Base-by-base conservation (phyloP, 1,140 invertebrate genomes). In the Hydropsyche tenuis region DNA sequence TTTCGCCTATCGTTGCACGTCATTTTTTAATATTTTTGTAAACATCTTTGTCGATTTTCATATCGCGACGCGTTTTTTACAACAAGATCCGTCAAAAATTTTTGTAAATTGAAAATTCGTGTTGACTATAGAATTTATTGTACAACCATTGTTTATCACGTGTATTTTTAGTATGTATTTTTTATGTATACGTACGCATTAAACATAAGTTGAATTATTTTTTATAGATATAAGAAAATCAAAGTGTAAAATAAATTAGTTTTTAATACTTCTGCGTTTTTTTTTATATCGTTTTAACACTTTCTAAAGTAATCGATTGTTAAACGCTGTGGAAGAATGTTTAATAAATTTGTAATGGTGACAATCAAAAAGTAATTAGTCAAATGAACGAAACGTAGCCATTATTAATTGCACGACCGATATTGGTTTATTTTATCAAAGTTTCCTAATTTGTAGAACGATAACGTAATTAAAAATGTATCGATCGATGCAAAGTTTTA, bases 181-280 rank as follows among this genome's bases (percentile, higher is more conserved):
- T 60, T 60, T 60, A n/a, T n/a, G 45, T 46, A 46, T 46, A 4
- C 14, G 45, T 60, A 60, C 23, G 9, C n/a, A 60, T 60, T 25
- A 60, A 22, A n/a, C 23, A 25, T 60, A 25, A 60, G 11, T 60
- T 23, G 56, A 60, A 60, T 60, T 11, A 25, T 25, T 60, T 23
- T 60, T 56, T 60, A 60, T 60, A 60, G 23, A 23, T 25, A 2
- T 60, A 53, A 53, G 48, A 53, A 18, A n/a, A 2, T n/a, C 46
- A 53, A 53, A 53, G 16, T 53, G 48, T 53, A 53, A 53, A 53
- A 53, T 53, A 53, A 53, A 53, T 18, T 53, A 53, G 14, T 53
- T 53, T 53, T 53, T 53, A 53, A 46, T 46, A 46, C 14, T n/a
- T 43, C 42, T 43, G 42, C 42, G 5, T 43, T 43, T 43, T 7